Evolutionary conservation across 1,140 invertebrate genomes (phyloP).

Genomic region (Caenorhabditis remanei): DNA sequence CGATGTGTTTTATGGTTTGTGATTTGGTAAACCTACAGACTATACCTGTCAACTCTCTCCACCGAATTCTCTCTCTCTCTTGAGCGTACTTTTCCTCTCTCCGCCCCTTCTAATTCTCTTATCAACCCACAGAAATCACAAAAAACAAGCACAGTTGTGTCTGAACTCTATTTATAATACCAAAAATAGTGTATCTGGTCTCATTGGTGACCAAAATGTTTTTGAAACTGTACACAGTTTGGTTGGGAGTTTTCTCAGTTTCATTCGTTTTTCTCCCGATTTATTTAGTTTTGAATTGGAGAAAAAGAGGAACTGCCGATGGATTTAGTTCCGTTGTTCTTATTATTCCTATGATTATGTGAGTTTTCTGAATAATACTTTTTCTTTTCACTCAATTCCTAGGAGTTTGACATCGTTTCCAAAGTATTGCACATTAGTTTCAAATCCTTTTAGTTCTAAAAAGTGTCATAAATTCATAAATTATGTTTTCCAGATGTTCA

Average conservation of each 20-base stretch:
- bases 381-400: neutral
- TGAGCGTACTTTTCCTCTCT: neutral
- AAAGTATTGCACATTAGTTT: too few species aligned
- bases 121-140: conserved; percentile 18
- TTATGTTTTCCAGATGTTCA: too few species aligned
- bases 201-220: conserved; percentile 43
- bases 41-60: neutral
- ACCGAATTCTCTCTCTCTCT: neutral
- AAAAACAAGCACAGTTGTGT: conserved; percentile 2
- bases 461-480: too few species aligned
- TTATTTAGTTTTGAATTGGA: conserved; percentile 69
- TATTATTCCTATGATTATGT: conserved; percentile 76
- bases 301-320: conserved; percentile 74
- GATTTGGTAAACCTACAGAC: neutral
- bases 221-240: conserved; percentile 65
- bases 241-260: conserved; percentile 74
- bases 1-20: conserved; percentile 22
- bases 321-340: conserved; percentile 76
- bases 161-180: neutral
- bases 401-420: too few species aligned
- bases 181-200: conserved; percentile 44
- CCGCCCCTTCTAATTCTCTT: neutral
- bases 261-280: conserved; percentile 75
- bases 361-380: conserved; percentile 57
- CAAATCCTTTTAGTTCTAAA: too few species aligned